A percentile compares a stretch with the other conserved stretches of the same genome.
Evolutionary conservation across 2,113 vertebrate species (phyloP).

Genomic region (Tetrax tetrax): DNA sequence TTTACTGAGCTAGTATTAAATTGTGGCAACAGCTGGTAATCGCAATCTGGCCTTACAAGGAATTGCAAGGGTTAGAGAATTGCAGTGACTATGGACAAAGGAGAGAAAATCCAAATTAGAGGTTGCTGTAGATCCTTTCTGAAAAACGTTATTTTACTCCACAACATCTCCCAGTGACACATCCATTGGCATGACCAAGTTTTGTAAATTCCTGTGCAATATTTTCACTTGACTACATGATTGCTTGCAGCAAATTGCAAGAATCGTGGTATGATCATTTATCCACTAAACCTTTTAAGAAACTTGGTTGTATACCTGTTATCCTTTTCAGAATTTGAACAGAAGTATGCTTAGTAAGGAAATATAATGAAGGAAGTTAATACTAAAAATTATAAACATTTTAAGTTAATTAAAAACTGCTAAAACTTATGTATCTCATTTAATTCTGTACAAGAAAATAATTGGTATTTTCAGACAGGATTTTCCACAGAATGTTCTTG

Average conservation of each 20-base stretch:
- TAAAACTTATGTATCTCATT: not conserved
- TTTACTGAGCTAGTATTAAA: not conserved
- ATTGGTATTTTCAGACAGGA: not conserved
- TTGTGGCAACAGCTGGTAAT: not conserved
- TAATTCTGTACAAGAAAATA: not conserved
- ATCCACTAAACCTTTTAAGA: not conserved
- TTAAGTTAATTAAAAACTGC: not conserved
- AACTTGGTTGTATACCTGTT: not conserved
- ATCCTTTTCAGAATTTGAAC: not conserved
- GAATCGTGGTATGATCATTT: not conserved
- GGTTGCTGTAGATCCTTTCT: not conserved
- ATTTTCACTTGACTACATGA: not conserved
- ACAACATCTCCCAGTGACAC: not conserved
- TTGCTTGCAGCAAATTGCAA: slow-evolving; percentile 18
- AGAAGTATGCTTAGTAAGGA: not conserved
- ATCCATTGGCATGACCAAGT: not conserved
- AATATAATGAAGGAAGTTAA: not conserved
- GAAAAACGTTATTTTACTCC: not conserved
- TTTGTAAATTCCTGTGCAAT: not conserved
- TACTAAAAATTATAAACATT: not conserved
- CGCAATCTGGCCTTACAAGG: not conserved
- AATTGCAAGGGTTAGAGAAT: not conserved
- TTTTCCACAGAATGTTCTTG: not conserved
- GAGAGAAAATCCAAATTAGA: not conserved
- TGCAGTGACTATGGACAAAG: not conserved